Conservation (phyloP, 1,140 invertebrate genomes). For the Melipona quadrifasciata region DNA sequence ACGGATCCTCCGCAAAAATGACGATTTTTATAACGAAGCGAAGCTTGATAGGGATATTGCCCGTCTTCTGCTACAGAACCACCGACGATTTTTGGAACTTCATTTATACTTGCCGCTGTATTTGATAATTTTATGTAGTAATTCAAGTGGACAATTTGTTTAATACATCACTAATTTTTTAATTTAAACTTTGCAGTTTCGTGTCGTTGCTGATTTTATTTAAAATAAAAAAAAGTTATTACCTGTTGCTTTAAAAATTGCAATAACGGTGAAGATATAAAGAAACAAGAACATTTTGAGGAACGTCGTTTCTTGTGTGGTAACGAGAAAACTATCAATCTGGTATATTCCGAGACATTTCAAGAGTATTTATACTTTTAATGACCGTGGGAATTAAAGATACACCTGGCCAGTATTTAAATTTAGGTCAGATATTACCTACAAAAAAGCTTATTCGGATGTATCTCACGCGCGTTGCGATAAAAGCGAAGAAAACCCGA, state of each 20-base stretch:
- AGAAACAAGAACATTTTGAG: slow-evolving; percentile 42
- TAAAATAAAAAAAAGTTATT: slow-evolving; percentile 4
- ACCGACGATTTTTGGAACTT: slow-evolving; percentile 75
- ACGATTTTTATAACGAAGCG: slow-evolving; percentile 64
- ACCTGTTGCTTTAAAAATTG: slow-evolving; percentile 41
- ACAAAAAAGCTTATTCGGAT: slow-evolving; percentile 47
- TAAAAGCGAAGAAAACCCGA: slow-evolving; percentile 40
- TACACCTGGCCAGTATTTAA: slow-evolving; percentile 51
- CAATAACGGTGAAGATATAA: slow-evolving; percentile 8
- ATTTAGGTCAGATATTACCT: slow-evolving; percentile 62
- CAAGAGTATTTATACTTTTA: slow-evolving; percentile 42
- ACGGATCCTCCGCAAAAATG: slow-evolving; percentile 82
- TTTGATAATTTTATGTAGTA: background rate
- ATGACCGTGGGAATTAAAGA: slow-evolving; percentile 39
- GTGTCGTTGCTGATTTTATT: background rate
- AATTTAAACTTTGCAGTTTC: background rate
- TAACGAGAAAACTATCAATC: background rate
- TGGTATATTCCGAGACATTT: background rate
- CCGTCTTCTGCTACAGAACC: slow-evolving; percentile 71
- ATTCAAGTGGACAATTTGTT: background rate
- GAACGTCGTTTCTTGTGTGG: background rate
- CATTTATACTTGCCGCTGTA: slow-evolving; percentile 20
- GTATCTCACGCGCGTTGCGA: slow-evolving; percentile 63
- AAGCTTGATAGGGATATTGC: slow-evolving; percentile 80
- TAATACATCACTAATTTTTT: background rate